Conservation (phyloP, 2,888 invertebrate genomes). For the Platycnemis pennipes region DNA sequence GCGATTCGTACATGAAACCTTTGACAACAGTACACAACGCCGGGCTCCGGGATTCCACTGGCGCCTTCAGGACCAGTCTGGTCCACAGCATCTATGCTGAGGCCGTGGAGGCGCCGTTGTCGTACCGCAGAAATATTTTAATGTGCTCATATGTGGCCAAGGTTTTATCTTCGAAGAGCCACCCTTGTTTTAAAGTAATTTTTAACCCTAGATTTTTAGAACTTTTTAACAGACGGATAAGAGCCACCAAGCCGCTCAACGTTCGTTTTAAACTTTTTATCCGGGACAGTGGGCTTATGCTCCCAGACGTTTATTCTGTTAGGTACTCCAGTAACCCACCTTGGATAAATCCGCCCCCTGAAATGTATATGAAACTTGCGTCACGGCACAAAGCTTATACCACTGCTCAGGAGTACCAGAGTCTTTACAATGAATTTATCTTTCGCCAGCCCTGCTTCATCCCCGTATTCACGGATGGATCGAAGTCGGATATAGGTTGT, state of each 20-base stretch:
- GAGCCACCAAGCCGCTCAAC: neutral
- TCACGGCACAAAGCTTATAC: neutral
- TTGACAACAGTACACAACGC: neutral
- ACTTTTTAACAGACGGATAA: neutral
- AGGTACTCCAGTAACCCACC: neutral
- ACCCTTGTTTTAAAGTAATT: too few relatives aligned
- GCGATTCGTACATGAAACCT: too few relatives aligned
- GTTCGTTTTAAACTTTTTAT: neutral
- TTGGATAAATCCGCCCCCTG: neutral
- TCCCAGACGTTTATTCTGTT: neutral
- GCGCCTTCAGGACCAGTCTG: neutral
- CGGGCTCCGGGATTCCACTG: neutral
- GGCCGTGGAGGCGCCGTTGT: neutral
- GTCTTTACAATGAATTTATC: neutral
- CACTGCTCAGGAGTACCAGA: neutral
- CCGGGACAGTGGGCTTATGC: neutral
- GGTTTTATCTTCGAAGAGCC: too few relatives aligned
- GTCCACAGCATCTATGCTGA: neutral
- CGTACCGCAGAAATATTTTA: neutral
- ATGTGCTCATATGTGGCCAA: too few relatives aligned
- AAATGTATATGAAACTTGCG: neutral
- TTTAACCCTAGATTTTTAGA: neutral
- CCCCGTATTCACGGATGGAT: neutral
- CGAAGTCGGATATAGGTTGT: neutral
- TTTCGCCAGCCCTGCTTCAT: neutral